Conservation (phyloP, 2,113 vertebrate genomes). For the Salminus brasiliensis region DNA sequence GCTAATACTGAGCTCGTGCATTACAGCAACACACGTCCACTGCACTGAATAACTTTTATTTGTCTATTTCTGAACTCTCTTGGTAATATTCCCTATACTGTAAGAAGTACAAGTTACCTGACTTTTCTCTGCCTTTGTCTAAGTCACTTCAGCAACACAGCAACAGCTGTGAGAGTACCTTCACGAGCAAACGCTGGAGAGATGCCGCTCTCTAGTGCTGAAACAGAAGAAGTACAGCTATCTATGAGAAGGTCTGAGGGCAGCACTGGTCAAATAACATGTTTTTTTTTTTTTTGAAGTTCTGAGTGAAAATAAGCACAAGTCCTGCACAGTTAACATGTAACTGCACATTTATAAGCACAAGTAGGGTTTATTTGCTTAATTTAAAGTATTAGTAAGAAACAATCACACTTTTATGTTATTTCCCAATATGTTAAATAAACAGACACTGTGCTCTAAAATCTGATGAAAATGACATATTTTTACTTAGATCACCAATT, state of each 20-base stretch:
- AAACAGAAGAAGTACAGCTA: constrained; percentile 38
- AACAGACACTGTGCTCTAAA: too few relatives aligned
- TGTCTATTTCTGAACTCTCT: neutral
- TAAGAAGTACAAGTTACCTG: neutral
- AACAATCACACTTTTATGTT: too few relatives aligned
- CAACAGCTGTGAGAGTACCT: neutral
- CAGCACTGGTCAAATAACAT: too few relatives aligned
- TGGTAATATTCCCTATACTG: neutral
- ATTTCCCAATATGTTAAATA: too few relatives aligned
- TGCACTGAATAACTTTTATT: neutral
- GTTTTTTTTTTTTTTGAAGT: too few relatives aligned
- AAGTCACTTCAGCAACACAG: neutral
- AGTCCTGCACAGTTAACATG: too few relatives aligned
- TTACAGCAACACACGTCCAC: neutral
- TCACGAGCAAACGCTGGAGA: constrained; percentile 20
- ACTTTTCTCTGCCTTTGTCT: neutral
- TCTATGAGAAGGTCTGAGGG: neutral
- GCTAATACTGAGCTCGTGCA: neutral
- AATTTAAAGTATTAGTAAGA: too few relatives aligned
- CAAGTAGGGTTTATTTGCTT: too few relatives aligned
- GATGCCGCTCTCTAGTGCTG: constrained; percentile 65
- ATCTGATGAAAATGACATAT: too few relatives aligned
- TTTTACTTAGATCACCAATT: too few relatives aligned
- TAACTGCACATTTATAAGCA: too few relatives aligned
- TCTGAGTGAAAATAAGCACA: too few relatives aligned